phyloP scores from a whole-genome alignment of 2,113 vertebrate species.

The Paradoxurus hermaphroditus region DNA sequence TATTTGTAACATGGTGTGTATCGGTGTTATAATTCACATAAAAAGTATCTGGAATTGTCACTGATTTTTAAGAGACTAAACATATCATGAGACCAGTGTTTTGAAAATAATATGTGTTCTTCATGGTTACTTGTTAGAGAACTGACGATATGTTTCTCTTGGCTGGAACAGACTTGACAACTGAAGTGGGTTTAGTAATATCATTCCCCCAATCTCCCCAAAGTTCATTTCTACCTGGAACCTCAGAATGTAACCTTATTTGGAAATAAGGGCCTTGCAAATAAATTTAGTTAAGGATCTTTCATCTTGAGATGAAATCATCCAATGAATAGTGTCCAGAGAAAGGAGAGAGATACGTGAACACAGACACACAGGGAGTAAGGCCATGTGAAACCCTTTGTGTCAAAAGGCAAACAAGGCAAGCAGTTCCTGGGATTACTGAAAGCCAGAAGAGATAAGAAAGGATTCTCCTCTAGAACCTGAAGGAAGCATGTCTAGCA shows the following conservation, averaged over 20 bases:
- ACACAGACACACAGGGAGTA: not conserved
- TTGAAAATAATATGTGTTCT: not conserved
- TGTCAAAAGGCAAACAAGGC: not conserved
- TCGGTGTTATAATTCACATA: not conserved
- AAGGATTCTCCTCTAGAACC: not conserved
- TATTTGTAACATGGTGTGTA: not conserved
- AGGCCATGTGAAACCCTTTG: not conserved
- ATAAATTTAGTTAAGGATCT: not conserved
- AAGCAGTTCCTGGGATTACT: not conserved
- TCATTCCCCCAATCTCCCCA: not conserved
- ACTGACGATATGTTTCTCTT: not conserved
- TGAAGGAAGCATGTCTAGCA: not conserved
- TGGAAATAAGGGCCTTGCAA: not conserved
- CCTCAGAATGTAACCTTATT: not conserved
- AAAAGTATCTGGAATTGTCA: not conserved
- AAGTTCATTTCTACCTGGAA: not conserved
- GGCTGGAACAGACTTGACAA: not conserved
- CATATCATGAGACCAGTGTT: not conserved
- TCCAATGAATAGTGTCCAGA: not conserved
- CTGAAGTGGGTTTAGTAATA: not conserved
- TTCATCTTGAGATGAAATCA: not conserved
- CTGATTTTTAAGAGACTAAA: conserved; percentile 15
- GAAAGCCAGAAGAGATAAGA: not conserved
- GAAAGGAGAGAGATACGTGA: not conserved
- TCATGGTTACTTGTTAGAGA: not conserved